Evolutionary conservation across 1,140 invertebrate genomes (phyloP).

Genomic region (Solen grandis): DNA sequence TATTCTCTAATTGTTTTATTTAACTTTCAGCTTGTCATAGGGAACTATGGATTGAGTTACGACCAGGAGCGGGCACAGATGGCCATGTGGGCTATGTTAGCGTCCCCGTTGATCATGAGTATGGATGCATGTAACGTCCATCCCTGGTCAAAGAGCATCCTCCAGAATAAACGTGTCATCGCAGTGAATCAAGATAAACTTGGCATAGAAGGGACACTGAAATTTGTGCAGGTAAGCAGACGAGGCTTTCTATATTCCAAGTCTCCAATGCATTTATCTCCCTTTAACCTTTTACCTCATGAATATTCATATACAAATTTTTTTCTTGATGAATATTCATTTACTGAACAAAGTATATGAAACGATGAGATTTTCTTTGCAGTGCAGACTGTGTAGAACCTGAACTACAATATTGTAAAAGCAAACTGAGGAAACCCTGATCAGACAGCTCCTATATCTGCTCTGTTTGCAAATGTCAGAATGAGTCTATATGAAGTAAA

Average conservation of each 20-base stretch:
- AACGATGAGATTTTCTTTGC: too few relatives aligned
- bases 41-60: conserved; percentile 97
- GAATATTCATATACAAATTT: neutral
- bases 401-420: too few relatives aligned
- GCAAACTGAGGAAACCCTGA: too few relatives aligned
- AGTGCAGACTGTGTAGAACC: neutral
- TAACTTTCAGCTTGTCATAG: conserved; percentile 91
- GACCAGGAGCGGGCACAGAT: conserved; percentile 98
- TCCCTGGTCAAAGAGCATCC: conserved; percentile 94
- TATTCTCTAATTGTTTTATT: neutral
- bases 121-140: conserved; percentile 95
- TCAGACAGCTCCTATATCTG: too few relatives aligned
- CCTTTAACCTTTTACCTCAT: neutral
- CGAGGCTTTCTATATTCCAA: neutral
- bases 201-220: conserved; percentile 88
- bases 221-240: neutral
- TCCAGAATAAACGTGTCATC: conserved; percentile 96
- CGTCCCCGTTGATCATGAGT: conserved; percentile 98
- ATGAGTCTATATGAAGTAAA: too few relatives aligned
- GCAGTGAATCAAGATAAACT: conserved; percentile 97
- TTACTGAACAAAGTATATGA: neutral
- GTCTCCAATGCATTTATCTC: neutral
- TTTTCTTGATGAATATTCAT: neutral
- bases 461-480: too few relatives aligned
- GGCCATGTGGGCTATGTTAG: conserved; percentile 97